A percentile compares a stretch with the other conserved stretches of the same genome.
These are phyloP conservation scores for Heliconius ethilla DNA, from an alignment of 2,888 invertebrate genomes.

Conservation along the genomic window DNA sequence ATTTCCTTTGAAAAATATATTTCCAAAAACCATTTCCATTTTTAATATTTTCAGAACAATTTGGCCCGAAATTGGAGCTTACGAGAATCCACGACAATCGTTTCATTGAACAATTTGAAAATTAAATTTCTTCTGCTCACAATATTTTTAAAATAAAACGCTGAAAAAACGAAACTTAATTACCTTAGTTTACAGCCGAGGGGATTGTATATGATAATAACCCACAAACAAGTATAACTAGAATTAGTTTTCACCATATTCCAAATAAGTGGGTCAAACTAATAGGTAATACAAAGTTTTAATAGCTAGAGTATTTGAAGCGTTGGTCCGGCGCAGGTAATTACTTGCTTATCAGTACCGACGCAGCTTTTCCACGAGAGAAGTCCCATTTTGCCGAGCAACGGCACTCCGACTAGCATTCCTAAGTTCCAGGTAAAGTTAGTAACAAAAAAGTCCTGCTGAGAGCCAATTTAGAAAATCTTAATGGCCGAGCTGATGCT, in stretches of 20 bases:
- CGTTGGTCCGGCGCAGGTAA: constrained; percentile 39
- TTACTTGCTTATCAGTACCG: constrained; percentile 42
- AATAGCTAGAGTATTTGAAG: constrained; percentile 41
- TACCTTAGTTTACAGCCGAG: not conserved
- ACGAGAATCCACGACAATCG: not conserved
- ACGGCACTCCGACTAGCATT: constrained; percentile 39
- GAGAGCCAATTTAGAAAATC: constrained; percentile 39
- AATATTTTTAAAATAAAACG: not conserved
- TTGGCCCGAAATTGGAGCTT: constrained; percentile 13
- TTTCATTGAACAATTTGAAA: constrained; percentile 7
- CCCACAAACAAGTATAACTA: not conserved
- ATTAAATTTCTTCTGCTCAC: not conserved
- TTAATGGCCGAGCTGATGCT: constrained; percentile 37
- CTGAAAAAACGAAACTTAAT: not conserved
- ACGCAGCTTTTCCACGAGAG: constrained; percentile 38
- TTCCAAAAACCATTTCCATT: not conserved
- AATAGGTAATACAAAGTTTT: constrained; percentile 43
- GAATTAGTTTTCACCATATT: constrained; percentile 17
- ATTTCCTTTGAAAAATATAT: constrained; percentile 7
- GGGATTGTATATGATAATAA: constrained; percentile 13
- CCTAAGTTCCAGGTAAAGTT: constrained; percentile 35
- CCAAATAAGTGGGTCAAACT: constrained; percentile 32
- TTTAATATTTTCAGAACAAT: constrained; percentile 16
- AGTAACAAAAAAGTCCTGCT: constrained; percentile 37
- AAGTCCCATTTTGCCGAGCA: constrained; percentile 39